These are phyloP conservation scores for Camptogramma bilineatum DNA, from an alignment of 2,888 invertebrate genomes.

Conservation along the genomic window DNA sequence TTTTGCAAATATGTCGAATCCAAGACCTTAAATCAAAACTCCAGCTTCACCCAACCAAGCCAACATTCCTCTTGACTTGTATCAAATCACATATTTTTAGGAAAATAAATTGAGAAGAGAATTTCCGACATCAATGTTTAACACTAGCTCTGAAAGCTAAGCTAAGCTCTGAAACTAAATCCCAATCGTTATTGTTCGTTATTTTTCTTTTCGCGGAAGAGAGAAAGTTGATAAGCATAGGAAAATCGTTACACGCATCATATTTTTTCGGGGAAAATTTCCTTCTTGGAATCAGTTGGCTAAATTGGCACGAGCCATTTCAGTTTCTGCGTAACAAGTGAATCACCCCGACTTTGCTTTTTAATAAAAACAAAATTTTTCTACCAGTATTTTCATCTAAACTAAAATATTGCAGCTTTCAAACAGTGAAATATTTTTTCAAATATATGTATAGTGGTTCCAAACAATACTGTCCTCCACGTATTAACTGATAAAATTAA, in stretches of 20 bases:
- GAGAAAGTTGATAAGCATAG: not conserved
- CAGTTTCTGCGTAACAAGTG: not conserved
- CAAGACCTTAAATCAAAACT: not conserved
- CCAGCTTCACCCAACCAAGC: no score
- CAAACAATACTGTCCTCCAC: no score
- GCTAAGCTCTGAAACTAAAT: conserved; percentile 20
- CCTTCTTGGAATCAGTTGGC: not conserved
- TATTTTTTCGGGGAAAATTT: not conserved
- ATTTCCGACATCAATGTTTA: conserved; percentile 5
- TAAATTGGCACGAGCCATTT: not conserved
- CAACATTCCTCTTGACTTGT: not conserved
- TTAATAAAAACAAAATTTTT: no score
- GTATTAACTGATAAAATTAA: no score
- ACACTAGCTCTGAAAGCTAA: no score
- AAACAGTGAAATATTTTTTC: no score
- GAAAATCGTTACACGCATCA: not conserved
- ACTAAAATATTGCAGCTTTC: no score
- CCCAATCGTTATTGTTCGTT: conserved; percentile 11
- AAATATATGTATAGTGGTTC: no score
- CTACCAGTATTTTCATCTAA: no score
- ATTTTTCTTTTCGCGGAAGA: conserved; percentile 14
- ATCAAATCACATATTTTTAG: not conserved
- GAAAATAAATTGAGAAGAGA: not conserved
- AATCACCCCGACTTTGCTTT: no score
- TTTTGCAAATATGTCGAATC: no score